phyloP scores from a whole-genome alignment of 2,113 vertebrate genomes.

The Brachyistius frenatus region DNA sequence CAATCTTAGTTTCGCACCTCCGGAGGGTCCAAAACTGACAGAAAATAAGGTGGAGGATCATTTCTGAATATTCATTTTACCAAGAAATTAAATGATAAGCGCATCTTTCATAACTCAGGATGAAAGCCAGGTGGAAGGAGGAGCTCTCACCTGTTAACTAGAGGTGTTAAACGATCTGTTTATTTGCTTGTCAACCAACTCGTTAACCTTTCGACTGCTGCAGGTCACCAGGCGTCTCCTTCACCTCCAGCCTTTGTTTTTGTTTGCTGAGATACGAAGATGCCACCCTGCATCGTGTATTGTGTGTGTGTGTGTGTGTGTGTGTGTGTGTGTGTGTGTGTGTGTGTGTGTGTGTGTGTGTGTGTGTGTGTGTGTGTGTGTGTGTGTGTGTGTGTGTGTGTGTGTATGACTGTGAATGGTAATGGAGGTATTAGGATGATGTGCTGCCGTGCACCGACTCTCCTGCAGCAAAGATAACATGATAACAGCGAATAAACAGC shows the following conservation, averaged over 20 bases:
- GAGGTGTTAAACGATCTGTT: constrained; percentile 61
- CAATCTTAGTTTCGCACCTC: constrained; percentile 10
- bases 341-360: constrained; percentile 39
- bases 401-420: constrained; percentile 68
- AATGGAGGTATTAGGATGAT: constrained; percentile 57
- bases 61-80: constrained; percentile 2
- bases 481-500: background rate
- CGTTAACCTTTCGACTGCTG: constrained; percentile 4
- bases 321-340: too few species aligned
- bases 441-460: constrained; percentile 28
- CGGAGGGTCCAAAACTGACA: background rate
- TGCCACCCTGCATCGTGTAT: background rate
- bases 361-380: constrained; percentile 39
- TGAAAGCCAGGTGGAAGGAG: constrained; percentile 36
- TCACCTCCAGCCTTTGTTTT: constrained; percentile 47
- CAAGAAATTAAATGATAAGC: constrained; percentile 18
- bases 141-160: constrained; percentile 29
- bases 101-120: constrained; percentile 11
- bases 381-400: constrained; percentile 52
- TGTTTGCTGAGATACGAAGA: constrained; percentile 21
- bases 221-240: constrained; percentile 39
- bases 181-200: constrained; percentile 69
- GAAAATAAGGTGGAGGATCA: too few species aligned
- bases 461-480: background rate
- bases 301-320: constrained; percentile 51